Evolutionary conservation across 2,797 vertebrate genomes (phyloP).

Genomic region (Philypnodon macrostomus): DNA sequence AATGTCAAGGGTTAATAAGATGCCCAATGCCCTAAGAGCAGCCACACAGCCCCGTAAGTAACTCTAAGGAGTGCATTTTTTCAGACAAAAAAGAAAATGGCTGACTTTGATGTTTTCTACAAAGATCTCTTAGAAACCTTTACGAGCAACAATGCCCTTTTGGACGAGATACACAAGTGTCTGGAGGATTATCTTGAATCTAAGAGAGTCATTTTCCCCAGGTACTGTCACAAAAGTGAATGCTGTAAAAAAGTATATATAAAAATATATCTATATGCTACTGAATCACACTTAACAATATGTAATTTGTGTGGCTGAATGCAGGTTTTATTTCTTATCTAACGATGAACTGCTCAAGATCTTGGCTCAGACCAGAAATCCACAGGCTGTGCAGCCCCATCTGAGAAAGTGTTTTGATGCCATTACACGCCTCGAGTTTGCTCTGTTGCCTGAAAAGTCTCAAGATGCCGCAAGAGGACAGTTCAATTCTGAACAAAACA

Average conservation of each 20-base stretch:
- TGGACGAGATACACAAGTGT: conserved; percentile 88
- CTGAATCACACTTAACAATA: conserved; percentile 1
- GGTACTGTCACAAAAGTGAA: conserved; percentile 60
- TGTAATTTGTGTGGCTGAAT: conserved; percentile 7
- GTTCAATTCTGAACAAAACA: conserved; percentile 57
- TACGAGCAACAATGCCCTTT: conserved; percentile 81
- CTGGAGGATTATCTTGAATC: conserved; percentile 87
- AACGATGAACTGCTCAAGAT: conserved; percentile 88
- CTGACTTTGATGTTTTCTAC: background rate
- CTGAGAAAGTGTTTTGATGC: conserved; percentile 87
- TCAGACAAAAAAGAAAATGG: background rate
- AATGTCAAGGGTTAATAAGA: conserved; percentile 79
- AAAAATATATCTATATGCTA: no score
- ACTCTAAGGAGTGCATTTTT: background rate
- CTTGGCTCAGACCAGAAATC: conserved; percentile 84
- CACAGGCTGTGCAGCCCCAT: conserved; percentile 86
- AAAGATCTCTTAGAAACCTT: conserved; percentile 83
- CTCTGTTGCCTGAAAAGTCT: conserved; percentile 50
- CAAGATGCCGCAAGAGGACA: conserved; percentile 1
- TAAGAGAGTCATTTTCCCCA: conserved; percentile 86
- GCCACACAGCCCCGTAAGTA: conserved; percentile 78
- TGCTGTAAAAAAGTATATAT: background rate
- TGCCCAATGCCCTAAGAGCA: conserved; percentile 79
- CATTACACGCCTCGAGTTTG: conserved; percentile 80
- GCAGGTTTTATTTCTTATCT: conserved; percentile 88